Percentiles rank a stretch among this genome's conserved stretches.
Evolutionary conservation across 2,113 vertebrate genomes (phyloP).

Genomic region (Addax nasomaculatus): DNA sequence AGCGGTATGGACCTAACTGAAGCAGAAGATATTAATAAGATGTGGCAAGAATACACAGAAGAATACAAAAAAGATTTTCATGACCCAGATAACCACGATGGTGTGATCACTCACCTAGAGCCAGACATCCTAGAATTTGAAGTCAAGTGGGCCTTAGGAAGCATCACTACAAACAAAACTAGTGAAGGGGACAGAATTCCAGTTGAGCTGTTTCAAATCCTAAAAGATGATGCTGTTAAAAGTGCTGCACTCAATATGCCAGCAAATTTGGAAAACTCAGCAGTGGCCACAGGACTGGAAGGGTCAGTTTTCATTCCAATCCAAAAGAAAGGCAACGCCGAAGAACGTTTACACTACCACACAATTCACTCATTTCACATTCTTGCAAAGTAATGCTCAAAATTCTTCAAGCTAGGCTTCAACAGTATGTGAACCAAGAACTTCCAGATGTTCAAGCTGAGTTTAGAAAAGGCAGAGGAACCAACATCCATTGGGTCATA

Average conservation of each 20-base stretch:
- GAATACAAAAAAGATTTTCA: background rate
- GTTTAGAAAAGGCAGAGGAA: background rate
- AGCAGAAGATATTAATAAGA: background rate
- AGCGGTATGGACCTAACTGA: fast-evolving
- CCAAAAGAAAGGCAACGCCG: background rate
- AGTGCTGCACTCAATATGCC: background rate
- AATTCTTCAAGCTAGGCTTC: background rate
- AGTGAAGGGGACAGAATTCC: background rate
- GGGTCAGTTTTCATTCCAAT: background rate
- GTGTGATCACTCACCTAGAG: background rate
- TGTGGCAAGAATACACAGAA: background rate
- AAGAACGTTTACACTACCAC: background rate
- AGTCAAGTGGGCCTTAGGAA: background rate
- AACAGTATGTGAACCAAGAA: background rate
- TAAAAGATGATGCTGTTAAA: background rate
- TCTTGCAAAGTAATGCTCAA: background rate
- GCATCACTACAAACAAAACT: background rate
- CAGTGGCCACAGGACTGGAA: background rate
- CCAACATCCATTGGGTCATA: background rate
- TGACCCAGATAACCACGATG: background rate
- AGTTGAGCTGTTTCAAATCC: background rate
- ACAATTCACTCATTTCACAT: background rate
- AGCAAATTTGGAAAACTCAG: background rate
- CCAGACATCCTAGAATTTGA: background rate
- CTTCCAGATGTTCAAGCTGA: background rate